Percentiles rank a stretch among this genome's conserved stretches.
Evolutionary conservation across 2,888 invertebrate genomes (phyloP).

Genomic region (Ephialtes manifestator): DNA sequence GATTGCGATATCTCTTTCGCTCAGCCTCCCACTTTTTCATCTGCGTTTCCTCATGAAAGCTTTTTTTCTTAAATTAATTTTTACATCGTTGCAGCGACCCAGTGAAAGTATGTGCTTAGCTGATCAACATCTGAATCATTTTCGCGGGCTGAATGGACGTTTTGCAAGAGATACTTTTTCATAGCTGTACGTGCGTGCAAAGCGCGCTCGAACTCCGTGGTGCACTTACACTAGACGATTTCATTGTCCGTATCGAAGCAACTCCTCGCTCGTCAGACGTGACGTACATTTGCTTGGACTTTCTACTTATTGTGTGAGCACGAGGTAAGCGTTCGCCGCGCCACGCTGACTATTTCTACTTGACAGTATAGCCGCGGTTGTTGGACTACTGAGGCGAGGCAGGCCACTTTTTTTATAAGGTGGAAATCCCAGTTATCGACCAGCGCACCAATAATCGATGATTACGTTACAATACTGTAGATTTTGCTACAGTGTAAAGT

Average conservation of each 20-base stretch:
- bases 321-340: slow-evolving; percentile 13
- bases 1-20: background rate
- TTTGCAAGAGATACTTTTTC: slow-evolving; percentile 39
- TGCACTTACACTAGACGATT: slow-evolving; percentile 35
- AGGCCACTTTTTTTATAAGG: slow-evolving; percentile 5
- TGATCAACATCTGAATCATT: slow-evolving; percentile 24
- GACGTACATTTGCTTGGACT: slow-evolving; percentile 34
- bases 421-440: background rate
- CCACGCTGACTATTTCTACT: slow-evolving; percentile 45
- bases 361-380: slow-evolving; percentile 1
- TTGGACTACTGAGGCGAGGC: background rate
- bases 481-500: too few species aligned
- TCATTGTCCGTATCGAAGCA: slow-evolving; percentile 16
- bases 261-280: slow-evolving; percentile 12
- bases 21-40: background rate
- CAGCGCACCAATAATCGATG: background rate
- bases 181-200: slow-evolving; percentile 38
- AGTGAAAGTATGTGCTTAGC: slow-evolving; percentile 41
- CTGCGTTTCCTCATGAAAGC: background rate
- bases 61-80: slow-evolving; percentile 10
- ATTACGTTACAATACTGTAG: background rate
- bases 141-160: slow-evolving; percentile 41
- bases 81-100: background rate
- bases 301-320: slow-evolving; percentile 49
- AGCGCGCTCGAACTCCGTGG: slow-evolving; percentile 26